A percentile compares a stretch with the other conserved stretches of the same genome.
Evolutionary conservation across 2,888 invertebrate species (phyloP).

Genomic region (Halictus ligatus): DNA sequence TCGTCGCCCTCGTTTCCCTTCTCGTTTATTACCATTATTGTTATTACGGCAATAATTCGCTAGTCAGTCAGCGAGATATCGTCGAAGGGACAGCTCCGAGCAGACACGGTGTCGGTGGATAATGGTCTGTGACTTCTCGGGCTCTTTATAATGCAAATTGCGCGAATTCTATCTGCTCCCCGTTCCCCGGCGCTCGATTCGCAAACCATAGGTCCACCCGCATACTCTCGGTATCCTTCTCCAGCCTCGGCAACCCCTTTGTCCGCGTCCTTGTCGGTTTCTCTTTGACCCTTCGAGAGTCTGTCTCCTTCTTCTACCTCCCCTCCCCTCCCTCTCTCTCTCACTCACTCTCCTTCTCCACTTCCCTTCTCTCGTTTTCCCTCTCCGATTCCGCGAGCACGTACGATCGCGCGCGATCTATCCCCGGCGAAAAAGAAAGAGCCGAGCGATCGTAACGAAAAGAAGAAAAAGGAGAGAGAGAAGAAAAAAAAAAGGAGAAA

Average conservation of each 20-base stretch:
- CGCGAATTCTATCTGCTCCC: constrained; percentile 65
- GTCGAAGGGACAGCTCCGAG: constrained; percentile 46
- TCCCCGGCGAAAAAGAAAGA: constrained; percentile 47
- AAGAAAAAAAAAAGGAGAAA: constrained; percentile 36
- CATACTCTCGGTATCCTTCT: background rate
- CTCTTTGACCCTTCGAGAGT: constrained; percentile 3
- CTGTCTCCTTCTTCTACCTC: background rate
- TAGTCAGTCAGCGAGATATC: constrained; percentile 50
- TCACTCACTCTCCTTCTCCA: background rate
- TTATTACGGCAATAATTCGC: constrained; percentile 64
- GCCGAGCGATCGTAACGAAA: constrained; percentile 30
- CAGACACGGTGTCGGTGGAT: constrained; percentile 64
- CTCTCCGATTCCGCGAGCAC: constrained; percentile 41
- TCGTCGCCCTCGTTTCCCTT: constrained; percentile 59
- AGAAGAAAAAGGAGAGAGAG: background rate
- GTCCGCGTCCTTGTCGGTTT: constrained; percentile 3
- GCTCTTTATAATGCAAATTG: constrained; percentile 67
- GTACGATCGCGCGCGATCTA: constrained; percentile 53
- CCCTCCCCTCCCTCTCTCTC: background rate
- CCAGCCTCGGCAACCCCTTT: background rate
- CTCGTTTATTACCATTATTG: constrained; percentile 65
- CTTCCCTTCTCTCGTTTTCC: background rate
- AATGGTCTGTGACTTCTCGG: constrained; percentile 71
- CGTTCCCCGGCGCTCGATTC: background rate
- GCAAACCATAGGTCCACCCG: background rate